These are phyloP conservation scores for Chlorodrepanis virens DNA, from an alignment of 2,113 vertebrate species.

Conservation along the genomic window DNA sequence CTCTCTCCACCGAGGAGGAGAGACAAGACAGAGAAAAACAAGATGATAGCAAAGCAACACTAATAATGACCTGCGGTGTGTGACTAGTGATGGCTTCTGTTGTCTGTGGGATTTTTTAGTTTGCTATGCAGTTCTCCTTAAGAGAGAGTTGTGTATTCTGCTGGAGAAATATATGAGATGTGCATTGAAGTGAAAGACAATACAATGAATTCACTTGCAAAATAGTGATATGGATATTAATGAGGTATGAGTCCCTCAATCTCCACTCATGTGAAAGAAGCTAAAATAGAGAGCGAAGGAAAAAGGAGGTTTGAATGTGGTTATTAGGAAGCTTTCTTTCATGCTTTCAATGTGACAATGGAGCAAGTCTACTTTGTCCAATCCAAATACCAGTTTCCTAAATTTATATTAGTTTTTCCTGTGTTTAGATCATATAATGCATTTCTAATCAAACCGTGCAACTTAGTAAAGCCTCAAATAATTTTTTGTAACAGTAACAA, in stretches of 20 bases:
- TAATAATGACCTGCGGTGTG: neutral
- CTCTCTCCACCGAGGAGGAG: neutral
- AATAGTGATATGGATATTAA: neutral
- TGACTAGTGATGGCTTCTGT: neutral
- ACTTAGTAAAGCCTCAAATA: neutral
- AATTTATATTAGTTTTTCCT: neutral
- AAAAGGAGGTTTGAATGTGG: neutral
- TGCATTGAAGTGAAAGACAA: slow-evolving; percentile 54
- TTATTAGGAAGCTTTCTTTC: neutral
- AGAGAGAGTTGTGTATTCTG: neutral
- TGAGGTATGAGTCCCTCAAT: neutral
- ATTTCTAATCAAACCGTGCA: neutral
- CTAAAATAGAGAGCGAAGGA: neutral
- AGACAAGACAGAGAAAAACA: neutral
- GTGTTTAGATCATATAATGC: neutral
- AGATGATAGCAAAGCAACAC: neutral
- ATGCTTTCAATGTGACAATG: neutral
- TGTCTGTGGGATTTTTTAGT: neutral
- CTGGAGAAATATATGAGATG: neutral
- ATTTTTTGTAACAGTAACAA: neutral
- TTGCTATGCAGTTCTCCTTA: neutral
- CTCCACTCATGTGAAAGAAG: neutral
- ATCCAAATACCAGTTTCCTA: neutral
- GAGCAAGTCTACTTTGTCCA: neutral
- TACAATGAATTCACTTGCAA: slow-evolving; percentile 9